These are phyloP conservation scores for Drosophila nigromelanica DNA, from an alignment of 1,140 invertebrate genomes.

Conservation along the genomic window DNA sequence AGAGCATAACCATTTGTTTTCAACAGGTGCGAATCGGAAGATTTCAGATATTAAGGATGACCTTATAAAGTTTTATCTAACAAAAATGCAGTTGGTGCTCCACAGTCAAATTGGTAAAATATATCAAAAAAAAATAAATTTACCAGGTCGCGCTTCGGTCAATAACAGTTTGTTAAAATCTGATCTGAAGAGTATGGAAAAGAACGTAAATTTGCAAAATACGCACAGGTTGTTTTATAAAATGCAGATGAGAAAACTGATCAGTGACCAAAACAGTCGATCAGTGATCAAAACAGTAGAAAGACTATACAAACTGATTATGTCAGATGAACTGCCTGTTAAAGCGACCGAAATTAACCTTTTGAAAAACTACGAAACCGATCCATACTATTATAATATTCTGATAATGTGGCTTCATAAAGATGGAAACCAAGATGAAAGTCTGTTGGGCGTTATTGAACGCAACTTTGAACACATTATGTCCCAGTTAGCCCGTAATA, in stretches of 20 bases:
- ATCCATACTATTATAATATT: conserved; percentile 36
- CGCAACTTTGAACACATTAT: conserved; percentile 9
- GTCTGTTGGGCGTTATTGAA: conserved; percentile 13
- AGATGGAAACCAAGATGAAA: background rate
- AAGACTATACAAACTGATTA: conserved; percentile 13
- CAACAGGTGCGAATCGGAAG: too few relatives aligned
- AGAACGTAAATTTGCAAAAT: background rate
- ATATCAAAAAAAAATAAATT: background rate
- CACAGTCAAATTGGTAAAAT: background rate
- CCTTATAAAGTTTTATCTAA: conserved; percentile 1
- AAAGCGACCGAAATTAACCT: background rate
- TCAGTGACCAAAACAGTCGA: background rate
- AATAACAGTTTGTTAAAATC: too few relatives aligned
- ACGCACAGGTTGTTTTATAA: conserved; percentile 17
- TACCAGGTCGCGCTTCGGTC: background rate
- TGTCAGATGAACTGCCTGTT: conserved; percentile 2
- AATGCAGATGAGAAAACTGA: conserved; percentile 7
- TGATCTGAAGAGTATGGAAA: background rate
- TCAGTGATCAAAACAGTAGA: background rate
- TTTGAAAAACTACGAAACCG: conserved; percentile 10
- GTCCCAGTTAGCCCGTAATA: background rate
- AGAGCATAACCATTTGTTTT: background rate
- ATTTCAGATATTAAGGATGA: background rate
- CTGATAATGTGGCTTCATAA: conserved; percentile 17
- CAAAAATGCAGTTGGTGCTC: conserved; percentile 8